Base-by-base conservation (phyloP, 64 coral and sea anemone genomes). In the Montipora efflorescens region DNA sequence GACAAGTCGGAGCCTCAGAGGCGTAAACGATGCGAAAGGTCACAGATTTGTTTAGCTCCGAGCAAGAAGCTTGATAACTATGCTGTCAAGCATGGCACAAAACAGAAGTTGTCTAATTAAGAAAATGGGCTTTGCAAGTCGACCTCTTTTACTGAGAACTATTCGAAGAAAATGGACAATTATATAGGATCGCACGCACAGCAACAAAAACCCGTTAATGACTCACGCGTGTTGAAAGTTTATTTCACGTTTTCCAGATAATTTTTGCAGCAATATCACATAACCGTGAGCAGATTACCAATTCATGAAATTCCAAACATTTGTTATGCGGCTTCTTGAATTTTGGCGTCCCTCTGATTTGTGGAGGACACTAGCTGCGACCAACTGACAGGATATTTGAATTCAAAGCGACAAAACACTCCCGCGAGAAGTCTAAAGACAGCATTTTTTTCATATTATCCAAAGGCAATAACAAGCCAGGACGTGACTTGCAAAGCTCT, bases 1-100 rank as follows among this genome's bases (percentile, higher is more conserved):
- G 82, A 86, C 82, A 50, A 71, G 1, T 86, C 44, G 82, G 82
- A 69, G 82, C 82, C 82, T 5, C 21, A 49, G 52, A 50, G 62
- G 66, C 82, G 19, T 10, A 23, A 52, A 20, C 20, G 82, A 47
- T 71, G 49, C 48, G 66, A 21, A 5, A 50, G 62, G 82, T 86
- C 82, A 86, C 11, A 46, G 6, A 45, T 71, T 86, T 86, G 82
- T 71, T 71, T 86, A 50, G 66, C 8, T 44, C 43, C 18, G 46
- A 72, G 45, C 5, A 3, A 70, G 25, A 68, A 7, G 21, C 47
- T 71, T 71, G 19, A 7, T 19, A 5, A 71, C 21, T 4, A 3
- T 15, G 61, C 62, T 86, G 62, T 50, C 64, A 71, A 50, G 36
- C 36, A 13, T 71, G 8, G 82, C 19, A 45, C 14, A 82, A 64